Conservation (phyloP, 2,888 invertebrate species). For the Cordilura impudica region DNA sequence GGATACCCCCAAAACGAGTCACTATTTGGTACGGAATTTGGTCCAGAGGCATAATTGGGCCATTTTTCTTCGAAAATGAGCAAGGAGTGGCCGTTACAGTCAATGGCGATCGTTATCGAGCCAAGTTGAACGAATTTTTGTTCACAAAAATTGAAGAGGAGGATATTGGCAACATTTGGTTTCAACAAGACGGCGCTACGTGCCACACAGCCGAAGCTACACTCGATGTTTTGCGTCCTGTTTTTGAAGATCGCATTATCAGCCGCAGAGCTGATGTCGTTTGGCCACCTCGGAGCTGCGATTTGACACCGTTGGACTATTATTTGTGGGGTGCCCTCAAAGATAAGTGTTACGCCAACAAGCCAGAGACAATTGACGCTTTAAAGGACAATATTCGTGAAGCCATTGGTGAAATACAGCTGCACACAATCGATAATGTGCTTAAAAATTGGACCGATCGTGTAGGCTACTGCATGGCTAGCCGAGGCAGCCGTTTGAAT, state of each 20-base stretch:
- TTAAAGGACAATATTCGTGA: not conserved
- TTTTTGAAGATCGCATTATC: constrained; percentile 54
- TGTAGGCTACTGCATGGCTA: constrained; percentile 22
- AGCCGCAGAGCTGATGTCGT: constrained; percentile 52
- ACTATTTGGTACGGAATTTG: no score
- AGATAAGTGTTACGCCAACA: constrained; percentile 11
- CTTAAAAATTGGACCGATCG: constrained; percentile 26
- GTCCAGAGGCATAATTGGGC: no score
- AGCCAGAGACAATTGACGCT: constrained; percentile 4
- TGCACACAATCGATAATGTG: constrained; percentile 22
- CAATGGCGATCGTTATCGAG: constrained; percentile 34
- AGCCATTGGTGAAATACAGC: constrained; percentile 23
- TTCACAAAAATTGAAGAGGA: constrained; percentile 28
- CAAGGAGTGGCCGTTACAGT: constrained; percentile 38
- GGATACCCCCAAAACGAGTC: no score
- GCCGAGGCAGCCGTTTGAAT: constrained; percentile 1
- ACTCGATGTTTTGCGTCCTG: constrained; percentile 43
- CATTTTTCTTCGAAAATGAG: no score
- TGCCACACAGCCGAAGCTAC: constrained; percentile 51
- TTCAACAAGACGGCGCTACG: constrained; percentile 55
- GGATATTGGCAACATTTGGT: constrained; percentile 31
- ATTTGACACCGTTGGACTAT: constrained; percentile 49
- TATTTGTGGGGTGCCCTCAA: constrained; percentile 39
- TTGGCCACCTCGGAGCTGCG: constrained; percentile 48
- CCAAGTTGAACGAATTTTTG: constrained; percentile 23